Conservation (phyloP, 2,888 invertebrate genomes). For the Siphlonurus alternatus region DNA sequence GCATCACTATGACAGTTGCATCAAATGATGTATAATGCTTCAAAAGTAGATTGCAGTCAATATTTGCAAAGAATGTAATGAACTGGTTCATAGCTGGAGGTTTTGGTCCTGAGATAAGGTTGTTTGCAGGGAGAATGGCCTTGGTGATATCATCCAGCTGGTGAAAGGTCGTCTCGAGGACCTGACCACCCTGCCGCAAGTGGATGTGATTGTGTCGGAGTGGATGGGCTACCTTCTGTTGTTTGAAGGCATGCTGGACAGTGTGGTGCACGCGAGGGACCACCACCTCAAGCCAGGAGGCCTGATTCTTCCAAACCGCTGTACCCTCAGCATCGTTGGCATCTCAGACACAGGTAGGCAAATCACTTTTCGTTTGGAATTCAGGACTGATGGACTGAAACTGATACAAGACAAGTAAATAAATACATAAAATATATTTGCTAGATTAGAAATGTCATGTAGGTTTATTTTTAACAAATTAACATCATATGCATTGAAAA, state of each 20-base stretch:
- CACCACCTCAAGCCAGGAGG: slow-evolving; percentile 61
- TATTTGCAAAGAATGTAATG: too few relatives aligned
- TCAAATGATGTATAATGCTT: too few relatives aligned
- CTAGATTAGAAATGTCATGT: too few relatives aligned
- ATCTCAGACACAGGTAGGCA: slow-evolving; percentile 48
- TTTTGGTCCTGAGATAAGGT: too few relatives aligned
- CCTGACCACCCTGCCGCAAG: slow-evolving; percentile 53
- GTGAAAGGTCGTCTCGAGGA: slow-evolving; percentile 79
- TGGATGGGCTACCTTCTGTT: slow-evolving; percentile 98
- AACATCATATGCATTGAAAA: too few relatives aligned
- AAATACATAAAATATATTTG: too few relatives aligned
- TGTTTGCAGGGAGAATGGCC: slow-evolving; percentile 53
- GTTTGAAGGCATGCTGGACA: slow-evolving; percentile 94
- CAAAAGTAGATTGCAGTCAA: too few relatives aligned
- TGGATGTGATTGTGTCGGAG: slow-evolving; percentile 88
- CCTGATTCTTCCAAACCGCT: slow-evolving; percentile 63
- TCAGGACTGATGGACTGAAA: too few relatives aligned
- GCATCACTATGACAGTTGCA: too few relatives aligned
- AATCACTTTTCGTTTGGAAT: background rate
- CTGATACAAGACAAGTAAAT: too few relatives aligned
- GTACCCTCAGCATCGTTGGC: slow-evolving; percentile 65
- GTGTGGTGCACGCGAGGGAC: slow-evolving; percentile 76
- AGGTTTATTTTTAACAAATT: too few relatives aligned
- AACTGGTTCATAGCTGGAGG: too few relatives aligned
- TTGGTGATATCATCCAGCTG: slow-evolving; percentile 53